Conservation (phyloP, 2,113 vertebrate genomes). For the Okapia johnstoni region DNA sequence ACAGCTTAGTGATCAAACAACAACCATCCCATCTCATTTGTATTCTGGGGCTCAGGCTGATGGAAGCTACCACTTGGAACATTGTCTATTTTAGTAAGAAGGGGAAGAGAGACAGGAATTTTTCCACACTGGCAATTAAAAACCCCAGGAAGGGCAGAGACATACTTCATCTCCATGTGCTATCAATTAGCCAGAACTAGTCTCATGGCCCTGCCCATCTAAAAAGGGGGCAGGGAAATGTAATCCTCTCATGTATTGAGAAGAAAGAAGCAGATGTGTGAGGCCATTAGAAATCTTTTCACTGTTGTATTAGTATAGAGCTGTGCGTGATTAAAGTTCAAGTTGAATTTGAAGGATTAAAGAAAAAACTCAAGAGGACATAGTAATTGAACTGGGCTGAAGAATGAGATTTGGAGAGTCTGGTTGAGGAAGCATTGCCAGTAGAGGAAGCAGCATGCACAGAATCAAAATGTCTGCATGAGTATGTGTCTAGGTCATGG, state of each 20-base stretch:
- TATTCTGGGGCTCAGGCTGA: neutral
- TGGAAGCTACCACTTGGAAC: neutral
- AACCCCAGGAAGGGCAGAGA: neutral
- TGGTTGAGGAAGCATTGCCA: neutral
- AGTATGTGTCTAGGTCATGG: neutral
- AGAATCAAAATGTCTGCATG: neutral
- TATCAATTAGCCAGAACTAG: neutral
- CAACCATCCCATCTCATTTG: neutral
- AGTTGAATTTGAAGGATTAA: neutral
- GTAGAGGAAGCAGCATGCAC: neutral
- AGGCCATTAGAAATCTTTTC: neutral
- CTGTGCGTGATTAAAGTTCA: neutral
- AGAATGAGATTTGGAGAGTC: neutral
- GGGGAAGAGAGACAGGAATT: neutral
- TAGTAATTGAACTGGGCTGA: neutral
- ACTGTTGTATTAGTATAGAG: neutral
- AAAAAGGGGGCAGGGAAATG: neutral
- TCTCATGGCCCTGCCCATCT: neutral
- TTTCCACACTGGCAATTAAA: neutral
- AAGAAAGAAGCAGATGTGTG: neutral
- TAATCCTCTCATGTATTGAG: neutral
- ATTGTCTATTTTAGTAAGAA: neutral
- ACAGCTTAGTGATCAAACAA: neutral
- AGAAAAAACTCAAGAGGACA: neutral
- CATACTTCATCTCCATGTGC: neutral